phyloP scores from a whole-genome alignment of 2,113 vertebrate species.

The Asarcornis scutulata region DNA sequence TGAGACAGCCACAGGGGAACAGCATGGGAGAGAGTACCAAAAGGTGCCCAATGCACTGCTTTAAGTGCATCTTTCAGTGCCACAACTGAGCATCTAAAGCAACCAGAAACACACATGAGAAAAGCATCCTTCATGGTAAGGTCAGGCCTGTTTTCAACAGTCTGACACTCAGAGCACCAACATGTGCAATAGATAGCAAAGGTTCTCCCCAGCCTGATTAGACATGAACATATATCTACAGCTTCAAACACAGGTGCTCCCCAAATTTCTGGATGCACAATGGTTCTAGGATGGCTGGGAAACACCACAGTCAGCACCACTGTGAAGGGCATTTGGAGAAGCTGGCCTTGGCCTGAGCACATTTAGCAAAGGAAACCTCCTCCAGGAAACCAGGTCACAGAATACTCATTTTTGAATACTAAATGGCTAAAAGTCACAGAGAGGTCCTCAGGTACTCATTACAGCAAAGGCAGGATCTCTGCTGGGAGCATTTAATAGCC shows the following conservation, averaged over 20 bases:
- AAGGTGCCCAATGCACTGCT: neutral
- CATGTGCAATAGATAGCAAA: neutral
- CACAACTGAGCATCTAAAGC: neutral
- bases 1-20: neutral
- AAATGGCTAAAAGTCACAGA: neutral
- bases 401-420: neutral
- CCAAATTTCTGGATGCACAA: neutral
- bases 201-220: neutral
- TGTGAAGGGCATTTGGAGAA: neutral
- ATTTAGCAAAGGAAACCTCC: neutral
- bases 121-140: neutral
- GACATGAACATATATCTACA: neutral
- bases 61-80: neutral
- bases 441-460: neutral
- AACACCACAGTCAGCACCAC: neutral
- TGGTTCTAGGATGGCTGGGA: neutral
- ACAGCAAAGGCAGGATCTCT: neutral
- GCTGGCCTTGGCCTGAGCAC: neutral
- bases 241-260: neutral
- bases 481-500: constrained; percentile 10
- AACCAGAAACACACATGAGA: neutral
- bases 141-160: neutral
- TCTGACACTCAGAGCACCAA: neutral
- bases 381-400: neutral
- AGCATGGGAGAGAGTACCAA: neutral